These are phyloP conservation scores for Syngnathus scovelli DNA, from an alignment of 2,113 vertebrate species.

Conservation along the genomic window DNA sequence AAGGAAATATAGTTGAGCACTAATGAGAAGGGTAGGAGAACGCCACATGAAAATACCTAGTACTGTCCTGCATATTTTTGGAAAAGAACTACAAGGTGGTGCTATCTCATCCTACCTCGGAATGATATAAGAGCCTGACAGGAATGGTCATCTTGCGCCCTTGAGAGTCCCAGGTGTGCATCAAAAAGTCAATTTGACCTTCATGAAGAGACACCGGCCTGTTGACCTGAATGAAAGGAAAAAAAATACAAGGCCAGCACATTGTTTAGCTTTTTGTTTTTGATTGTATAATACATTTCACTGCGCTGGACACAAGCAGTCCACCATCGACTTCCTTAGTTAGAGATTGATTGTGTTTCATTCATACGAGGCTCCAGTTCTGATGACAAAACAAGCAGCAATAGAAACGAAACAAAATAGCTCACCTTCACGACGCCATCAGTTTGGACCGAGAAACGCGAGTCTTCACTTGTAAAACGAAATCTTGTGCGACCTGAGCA, in stretches of 20 bases:
- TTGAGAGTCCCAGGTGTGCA: constrained; percentile 48
- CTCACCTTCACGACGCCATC: constrained; percentile 57
- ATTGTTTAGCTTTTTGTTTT: neutral
- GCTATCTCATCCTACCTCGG: neutral
- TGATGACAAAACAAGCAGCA: neutral
- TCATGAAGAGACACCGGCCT: constrained; percentile 42
- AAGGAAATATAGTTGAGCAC: no score
- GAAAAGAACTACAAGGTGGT: neutral
- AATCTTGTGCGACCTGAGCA: constrained; percentile 41
- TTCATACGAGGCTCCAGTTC: neutral
- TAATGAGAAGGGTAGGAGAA: no score
- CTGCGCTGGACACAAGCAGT: neutral
- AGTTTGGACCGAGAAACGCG: constrained; percentile 41
- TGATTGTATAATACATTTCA: neutral
- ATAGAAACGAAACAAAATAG: neutral
- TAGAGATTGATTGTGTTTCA: no score
- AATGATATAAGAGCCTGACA: constrained; percentile 34
- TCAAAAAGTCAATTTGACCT: constrained; percentile 36
- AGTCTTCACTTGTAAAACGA: constrained; percentile 32
- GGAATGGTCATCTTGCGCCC: constrained; percentile 39
- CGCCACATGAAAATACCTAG: no score
- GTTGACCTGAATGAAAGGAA: constrained; percentile 39
- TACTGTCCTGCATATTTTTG: no score
- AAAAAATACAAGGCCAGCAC: neutral
- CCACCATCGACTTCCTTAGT: neutral